phyloP scores from a whole-genome alignment of 2,113 vertebrate genomes.

The Sardina pilchardus region DNA sequence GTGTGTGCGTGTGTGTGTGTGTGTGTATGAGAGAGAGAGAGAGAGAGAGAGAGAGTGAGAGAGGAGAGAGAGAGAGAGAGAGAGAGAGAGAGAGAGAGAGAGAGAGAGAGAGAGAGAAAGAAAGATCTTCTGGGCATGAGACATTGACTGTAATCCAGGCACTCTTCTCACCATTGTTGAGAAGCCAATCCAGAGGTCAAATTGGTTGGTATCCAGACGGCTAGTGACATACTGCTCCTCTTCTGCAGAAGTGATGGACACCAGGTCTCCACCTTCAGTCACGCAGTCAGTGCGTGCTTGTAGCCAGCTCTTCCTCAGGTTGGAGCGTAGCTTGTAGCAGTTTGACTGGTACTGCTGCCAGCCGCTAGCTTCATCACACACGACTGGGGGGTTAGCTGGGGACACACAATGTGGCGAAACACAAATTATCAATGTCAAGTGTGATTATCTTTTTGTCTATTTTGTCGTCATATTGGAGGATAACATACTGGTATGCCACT shows the following conservation, averaged over 20 bases:
- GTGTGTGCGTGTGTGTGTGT: too few relatives aligned
- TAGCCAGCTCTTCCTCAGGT: constrained; percentile 61
- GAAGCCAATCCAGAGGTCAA: constrained; percentile 74
- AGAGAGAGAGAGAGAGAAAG: too few relatives aligned
- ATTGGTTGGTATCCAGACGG: constrained; percentile 35
- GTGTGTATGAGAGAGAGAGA: too few relatives aligned
- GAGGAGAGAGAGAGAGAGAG: too few relatives aligned
- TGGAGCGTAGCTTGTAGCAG: constrained; percentile 68
- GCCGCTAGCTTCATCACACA: constrained; percentile 64
- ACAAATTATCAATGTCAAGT: not conserved
- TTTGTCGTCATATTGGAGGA: not conserved
- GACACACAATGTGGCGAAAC: not conserved
- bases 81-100: too few relatives aligned
- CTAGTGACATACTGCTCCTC: constrained; percentile 65
- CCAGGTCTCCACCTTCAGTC: constrained; percentile 69
- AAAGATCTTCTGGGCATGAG: too few relatives aligned
- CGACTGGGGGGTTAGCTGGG: constrained; percentile 64
- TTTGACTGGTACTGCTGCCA: constrained; percentile 63
- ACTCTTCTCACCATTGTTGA: constrained; percentile 70
- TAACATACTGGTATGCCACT: too few relatives aligned
- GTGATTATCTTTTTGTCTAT: not conserved
- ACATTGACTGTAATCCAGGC: too few relatives aligned
- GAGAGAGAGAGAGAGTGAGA: too few relatives aligned
- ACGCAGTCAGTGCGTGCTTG: constrained; percentile 69
- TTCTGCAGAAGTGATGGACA: constrained; percentile 58